A percentile compares a stretch with the other conserved stretches of the same genome.
Evolutionary conservation across 2,797 vertebrate genomes (phyloP).

Genomic region (Hydrophis major): DNA sequence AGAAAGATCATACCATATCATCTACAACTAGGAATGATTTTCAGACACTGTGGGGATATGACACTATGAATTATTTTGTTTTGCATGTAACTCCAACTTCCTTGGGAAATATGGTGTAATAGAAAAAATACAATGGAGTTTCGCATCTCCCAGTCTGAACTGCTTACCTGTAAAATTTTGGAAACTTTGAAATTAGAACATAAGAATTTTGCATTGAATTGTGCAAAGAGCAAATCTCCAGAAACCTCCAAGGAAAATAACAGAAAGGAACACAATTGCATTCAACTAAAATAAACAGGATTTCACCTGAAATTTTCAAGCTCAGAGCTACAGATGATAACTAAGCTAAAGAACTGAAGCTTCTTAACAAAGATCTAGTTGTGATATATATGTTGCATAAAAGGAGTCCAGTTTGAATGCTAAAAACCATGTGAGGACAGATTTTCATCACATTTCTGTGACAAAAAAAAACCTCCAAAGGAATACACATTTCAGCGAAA

Average conservation of each 20-base stretch:
- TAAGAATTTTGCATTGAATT: background rate
- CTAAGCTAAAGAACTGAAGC: background rate
- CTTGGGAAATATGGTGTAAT: background rate
- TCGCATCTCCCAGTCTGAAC: background rate
- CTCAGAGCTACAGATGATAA: background rate
- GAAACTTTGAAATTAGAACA: background rate
- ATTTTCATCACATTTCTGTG: background rate
- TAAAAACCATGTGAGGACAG: background rate
- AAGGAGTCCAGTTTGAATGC: background rate
- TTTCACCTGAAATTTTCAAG: slow-evolving; percentile 1
- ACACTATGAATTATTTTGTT: background rate
- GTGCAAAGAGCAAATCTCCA: background rate
- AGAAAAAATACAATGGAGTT: background rate
- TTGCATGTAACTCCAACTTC: background rate
- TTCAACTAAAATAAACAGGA: background rate
- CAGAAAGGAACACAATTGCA: background rate
- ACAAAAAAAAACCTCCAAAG: background rate
- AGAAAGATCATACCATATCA: rapidly evolving
- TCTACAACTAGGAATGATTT: background rate
- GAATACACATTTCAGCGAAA: background rate
- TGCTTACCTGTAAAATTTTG: background rate
- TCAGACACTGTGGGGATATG: background rate
- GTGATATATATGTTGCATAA: background rate
- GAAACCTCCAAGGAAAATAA: background rate
- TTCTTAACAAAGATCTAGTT: background rate